phyloP scores from a whole-genome alignment of 92 coral and sea anemone species.

The Pocillopora meandrina region DNA sequence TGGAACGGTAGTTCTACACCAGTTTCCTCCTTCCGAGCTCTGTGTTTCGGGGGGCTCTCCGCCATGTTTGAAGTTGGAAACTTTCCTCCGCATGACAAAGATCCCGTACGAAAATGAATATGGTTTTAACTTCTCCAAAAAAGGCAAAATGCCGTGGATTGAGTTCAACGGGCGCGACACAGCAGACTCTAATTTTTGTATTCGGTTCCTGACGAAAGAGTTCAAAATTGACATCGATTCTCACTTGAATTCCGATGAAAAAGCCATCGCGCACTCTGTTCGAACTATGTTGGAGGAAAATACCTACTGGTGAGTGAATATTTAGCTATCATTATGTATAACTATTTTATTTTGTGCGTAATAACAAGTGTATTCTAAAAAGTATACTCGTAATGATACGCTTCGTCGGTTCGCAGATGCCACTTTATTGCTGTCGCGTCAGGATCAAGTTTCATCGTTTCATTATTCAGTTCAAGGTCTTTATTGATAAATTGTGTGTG shows the following conservation, averaged over 20 bases:
- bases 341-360: neutral
- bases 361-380: neutral
- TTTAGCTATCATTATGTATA: neutral
- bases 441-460: no score
- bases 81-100: conserved; percentile 84
- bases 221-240: conserved; percentile 69
- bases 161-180: conserved; percentile 69
- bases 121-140: conserved; percentile 64
- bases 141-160: conserved; percentile 93
- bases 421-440: no score
- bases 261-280: conserved; percentile 72
- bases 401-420: neutral
- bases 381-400: neutral
- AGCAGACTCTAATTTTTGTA: conserved; percentile 89
- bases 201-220: conserved; percentile 84
- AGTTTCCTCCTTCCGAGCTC: neutral
- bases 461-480: no score
- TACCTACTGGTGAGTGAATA: conserved; percentile 75
- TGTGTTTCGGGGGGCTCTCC: conserved; percentile 59
- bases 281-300: conserved; percentile 92
- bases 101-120: conserved; percentile 79
- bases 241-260: conserved; percentile 60
- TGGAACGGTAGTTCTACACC: conserved; percentile 28
- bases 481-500: no score
- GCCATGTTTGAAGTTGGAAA: conserved; percentile 83